Conservation (phyloP, 2,113 vertebrate species). For the rabbit (Oryctolagus cuniculus) region DNA sequence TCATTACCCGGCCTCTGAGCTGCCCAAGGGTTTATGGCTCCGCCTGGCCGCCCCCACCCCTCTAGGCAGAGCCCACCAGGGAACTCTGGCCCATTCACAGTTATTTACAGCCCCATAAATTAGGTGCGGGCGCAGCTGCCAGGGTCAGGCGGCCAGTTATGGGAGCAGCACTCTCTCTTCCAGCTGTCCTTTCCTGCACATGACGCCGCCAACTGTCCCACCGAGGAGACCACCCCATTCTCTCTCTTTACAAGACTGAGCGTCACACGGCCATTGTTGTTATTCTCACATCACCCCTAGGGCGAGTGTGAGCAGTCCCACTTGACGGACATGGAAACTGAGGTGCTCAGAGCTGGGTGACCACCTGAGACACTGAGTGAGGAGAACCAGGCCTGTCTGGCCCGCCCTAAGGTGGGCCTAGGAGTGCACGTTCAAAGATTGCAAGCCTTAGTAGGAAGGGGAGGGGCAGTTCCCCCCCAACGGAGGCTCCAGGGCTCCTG, state of each 20-base stretch:
- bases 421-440: neutral
- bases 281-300: conserved; percentile 6
- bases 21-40: conserved; percentile 42
- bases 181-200: conserved; percentile 46
- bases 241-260: neutral
- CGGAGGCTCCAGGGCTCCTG: neutral
- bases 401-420: neutral
- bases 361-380: neutral
- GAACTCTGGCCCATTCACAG: conserved; percentile 61
- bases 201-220: conserved; percentile 48
- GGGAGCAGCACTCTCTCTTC: conserved; percentile 26
- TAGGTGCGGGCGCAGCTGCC: conserved; percentile 74
- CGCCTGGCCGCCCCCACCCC: conserved; percentile 32
- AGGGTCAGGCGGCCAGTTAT: conserved; percentile 60
- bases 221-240: neutral
- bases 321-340: conserved; percentile 1
- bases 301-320: conserved; percentile 1
- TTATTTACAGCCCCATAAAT: conserved; percentile 79
- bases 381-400: neutral
- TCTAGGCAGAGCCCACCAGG: conserved; percentile 46
- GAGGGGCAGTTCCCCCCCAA: neutral
- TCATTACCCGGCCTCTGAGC: conserved; percentile 10
- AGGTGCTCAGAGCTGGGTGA: neutral
- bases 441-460: neutral
- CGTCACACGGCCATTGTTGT: neutral